Conservation (phyloP, 2,113 vertebrate species). For the Coregonus clupeaformis region DNA sequence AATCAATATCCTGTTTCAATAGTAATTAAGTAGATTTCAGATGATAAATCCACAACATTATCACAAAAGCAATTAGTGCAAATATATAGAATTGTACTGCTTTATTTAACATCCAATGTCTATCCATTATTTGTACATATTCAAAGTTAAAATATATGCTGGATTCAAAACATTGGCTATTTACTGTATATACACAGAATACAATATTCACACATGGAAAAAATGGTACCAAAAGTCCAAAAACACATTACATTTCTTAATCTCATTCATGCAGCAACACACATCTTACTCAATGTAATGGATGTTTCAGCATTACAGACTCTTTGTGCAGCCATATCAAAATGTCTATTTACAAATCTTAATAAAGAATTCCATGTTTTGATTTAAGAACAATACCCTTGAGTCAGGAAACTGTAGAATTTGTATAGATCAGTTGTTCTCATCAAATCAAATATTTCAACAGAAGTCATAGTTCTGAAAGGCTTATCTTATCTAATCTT, state of each 20-base stretch:
- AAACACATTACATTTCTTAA: conserved; percentile 74
- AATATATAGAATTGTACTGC: background rate
- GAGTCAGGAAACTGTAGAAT: too few relatives aligned
- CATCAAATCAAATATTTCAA: background rate
- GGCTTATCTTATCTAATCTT: background rate
- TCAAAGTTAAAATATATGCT: background rate
- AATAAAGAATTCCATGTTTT: background rate
- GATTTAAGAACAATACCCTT: background rate
- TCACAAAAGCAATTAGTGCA: conserved; percentile 26
- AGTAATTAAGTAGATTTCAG: background rate
- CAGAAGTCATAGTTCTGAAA: background rate
- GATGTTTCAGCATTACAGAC: background rate
- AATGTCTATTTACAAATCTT: background rate
- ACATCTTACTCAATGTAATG: background rate
- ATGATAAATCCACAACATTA: background rate
- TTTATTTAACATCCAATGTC: background rate
- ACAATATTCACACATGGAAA: conserved; percentile 32
- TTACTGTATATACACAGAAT: conserved; percentile 1
- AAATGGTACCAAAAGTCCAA: background rate
- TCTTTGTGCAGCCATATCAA: conserved; percentile 4
- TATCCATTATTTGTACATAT: conserved; percentile 5
- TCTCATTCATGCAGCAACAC: background rate
- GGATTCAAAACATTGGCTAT: background rate
- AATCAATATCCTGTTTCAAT: too few relatives aligned
- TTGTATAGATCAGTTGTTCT: background rate